Base-by-base conservation (phyloP, 1,140 invertebrate genomes). In the Leptopilina clavipes region DNA sequence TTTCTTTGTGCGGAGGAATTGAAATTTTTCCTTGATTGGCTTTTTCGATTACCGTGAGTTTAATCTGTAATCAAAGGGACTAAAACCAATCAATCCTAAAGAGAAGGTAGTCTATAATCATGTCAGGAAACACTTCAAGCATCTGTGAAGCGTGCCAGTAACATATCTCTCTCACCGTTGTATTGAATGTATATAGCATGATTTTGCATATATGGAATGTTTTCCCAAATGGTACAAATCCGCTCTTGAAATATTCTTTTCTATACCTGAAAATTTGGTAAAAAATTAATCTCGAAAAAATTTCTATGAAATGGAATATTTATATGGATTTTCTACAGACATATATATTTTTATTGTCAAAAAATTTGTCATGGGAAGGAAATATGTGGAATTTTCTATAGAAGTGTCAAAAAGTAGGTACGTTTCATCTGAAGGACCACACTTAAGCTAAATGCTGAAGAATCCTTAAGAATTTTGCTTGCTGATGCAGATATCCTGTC, bases 351-450 rank as follows among this genome's bases (percentile, higher is more conserved):
- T n/a, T n/a, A n/a, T n/a, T n/a, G n/a, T n/a, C n/a, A n/a, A n/a
- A n/a, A n/a, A n/a, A n/a, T n/a, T n/a, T n/a, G n/a, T n/a, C n/a
- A n/a, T n/a, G n/a, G n/a, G n/a, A n/a, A n/a, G n/a, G 25, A 40
- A 54, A 54, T 54, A 54, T 54, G 3, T 6, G 14, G 56, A 6
- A 31, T 65, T 3, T 37, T 54, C 8, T 7, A 54, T 17, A 19
- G 5, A 14, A 7, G 59, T 65, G 25, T n/a, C 59, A 65, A 65
- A 31, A 37, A 22, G 22, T 19, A 22, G 19, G 19, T 22, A 25
- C 59, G 10, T 31, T 52, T 65, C 12, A 65, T 12, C 12, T 65
- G 59, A 65, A 65, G 59, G 59, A n/a, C 59, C 59, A 65, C 59
- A 65, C 25, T 65, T 65, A 22, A 65, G 22, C 25, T n/a, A 31